Base-by-base conservation (phyloP, 2,113 vertebrate species). In the Leptodactylus fuscus region DNA sequence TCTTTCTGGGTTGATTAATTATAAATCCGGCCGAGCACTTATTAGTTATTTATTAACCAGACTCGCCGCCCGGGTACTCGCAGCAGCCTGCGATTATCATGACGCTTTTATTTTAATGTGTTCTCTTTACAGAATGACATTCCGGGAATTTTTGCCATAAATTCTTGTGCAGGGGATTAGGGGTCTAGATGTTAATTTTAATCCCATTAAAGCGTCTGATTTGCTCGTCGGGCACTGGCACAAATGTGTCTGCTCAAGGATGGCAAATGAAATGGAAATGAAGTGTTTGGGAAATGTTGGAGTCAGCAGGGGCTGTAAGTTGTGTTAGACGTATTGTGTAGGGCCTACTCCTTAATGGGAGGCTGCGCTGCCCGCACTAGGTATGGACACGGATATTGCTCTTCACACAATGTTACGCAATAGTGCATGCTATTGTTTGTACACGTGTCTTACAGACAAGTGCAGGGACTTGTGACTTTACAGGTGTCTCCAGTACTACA, bases 21-120 rank as follows among this genome's bases (percentile, higher is more conserved):
- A 85, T 80, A 85, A 80, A 85, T 80, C 13, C 58, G 11, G 24
- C 48, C 55, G 65, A 79, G 65, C 83, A 71, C 62, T 46, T 65
- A 85, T 69, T 46, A 69, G 81, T 83, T 83, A 83, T 79, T 80
- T 46, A 85, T 85, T 79, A 80, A 85, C 27, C 34, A 29, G 46
- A 16, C 60, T 69, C 29, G 60, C 41, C 24, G n/a, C 12, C 11
- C 24, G 18, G 20, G n/a, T 12, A 13, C 41, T 48, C 5, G 27
- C 38, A 75, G 71, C 71, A 12, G n/a, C 36, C 70, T 44, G 4
- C n/a, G n/a, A 27, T 49, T 75, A 27, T 75, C 20, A 15, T 38
- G 32, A 58, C 10, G 51, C 34, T 41, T 24, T 79, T 38, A 58
- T 36, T 34, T 10, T 24, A 53, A n/a, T 58, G 29, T 13, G 20